Base-by-base conservation (phyloP, 1,140 invertebrate genomes). In the Phymastichus coffea region DNA sequence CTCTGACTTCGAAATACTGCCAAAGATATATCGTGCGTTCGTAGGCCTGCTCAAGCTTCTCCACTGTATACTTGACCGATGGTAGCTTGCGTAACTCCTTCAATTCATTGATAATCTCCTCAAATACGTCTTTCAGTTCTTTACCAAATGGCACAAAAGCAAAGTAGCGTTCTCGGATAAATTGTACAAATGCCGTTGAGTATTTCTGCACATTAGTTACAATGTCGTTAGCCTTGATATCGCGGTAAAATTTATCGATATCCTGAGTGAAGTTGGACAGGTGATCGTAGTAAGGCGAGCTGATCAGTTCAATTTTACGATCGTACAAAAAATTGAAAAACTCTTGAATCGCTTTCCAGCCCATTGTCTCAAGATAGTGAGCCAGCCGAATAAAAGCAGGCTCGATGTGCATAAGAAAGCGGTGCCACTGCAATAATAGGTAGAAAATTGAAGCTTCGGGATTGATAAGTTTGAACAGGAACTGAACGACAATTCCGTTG, bases 301-400 rank as follows among this genome's bases (percentile, higher is more conserved):
- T 85, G 1, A 91, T 86, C 35, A 94, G 73, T 63, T 92, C 90
- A 41, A 88, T 86, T 49, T 86, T 87, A 2, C 88, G 83, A 26
- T 89, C 86, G 64, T 92, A 91, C 40, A 94, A 82, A 66, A 92
- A 93, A 63, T 92, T 90, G 1, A 88, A 78, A 10, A 91, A 75
- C 58, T 90, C 87, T 61, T 86, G 86, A 74, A 87, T 86, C 0
- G 88, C 83, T 52, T 88, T 86, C 82, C 88, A 91, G 0, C 84
- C 80, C 7, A 87, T 84, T 0, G 85, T 84, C 70, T 93, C 91
- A 0, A 87, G 66, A 65, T 91, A 90, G 71, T 91, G 88, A 40
- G 89, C 70, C 19, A 90, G 76, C 54, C 87, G 86, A 25, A 92
- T 86, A 62, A 92, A 88, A 35, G 88, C 80, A 1, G 91, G 91